phyloP scores from a whole-genome alignment of 2,888 invertebrate genomes.

The Eulithis prunata region DNA sequence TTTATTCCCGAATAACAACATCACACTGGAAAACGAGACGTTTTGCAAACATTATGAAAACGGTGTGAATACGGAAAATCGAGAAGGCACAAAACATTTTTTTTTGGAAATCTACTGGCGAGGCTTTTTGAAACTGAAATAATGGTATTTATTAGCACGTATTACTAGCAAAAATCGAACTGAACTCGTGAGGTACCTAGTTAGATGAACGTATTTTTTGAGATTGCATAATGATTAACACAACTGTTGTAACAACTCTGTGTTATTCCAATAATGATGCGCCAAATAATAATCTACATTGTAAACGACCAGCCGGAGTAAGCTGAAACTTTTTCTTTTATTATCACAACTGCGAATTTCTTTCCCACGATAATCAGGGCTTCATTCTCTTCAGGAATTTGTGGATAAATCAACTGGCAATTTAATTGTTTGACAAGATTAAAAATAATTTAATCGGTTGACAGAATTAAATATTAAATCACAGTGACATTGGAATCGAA shows the following conservation, averaged over 20 bases:
- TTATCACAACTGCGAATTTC: constrained; percentile 55
- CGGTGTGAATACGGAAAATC: no score
- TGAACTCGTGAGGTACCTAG: no score
- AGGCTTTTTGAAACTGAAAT: no score
- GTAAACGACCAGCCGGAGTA: constrained; percentile 67
- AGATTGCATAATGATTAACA: no score
- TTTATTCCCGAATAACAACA: no score
- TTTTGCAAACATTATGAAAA: no score
- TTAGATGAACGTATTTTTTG: no score
- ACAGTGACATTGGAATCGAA: neutral
- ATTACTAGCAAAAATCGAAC: no score
- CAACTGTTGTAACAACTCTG: constrained; percentile 52
- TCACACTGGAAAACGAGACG: no score
- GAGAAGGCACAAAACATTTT: no score
- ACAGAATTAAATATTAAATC: constrained; percentile 17
- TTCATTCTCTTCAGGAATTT: constrained; percentile 26
- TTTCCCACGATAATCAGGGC: constrained; percentile 71
- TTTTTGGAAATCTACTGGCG: no score
- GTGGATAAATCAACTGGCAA: constrained; percentile 28
- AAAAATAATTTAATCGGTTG: constrained; percentile 26
- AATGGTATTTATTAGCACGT: no score
- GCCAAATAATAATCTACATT: constrained; percentile 72
- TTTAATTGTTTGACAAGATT: constrained; percentile 26
- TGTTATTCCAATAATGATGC: constrained; percentile 57
- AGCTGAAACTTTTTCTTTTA: constrained; percentile 60